phyloP scores from a whole-genome alignment of 1,140 invertebrate species.

The Vollenhovia emeryi region DNA sequence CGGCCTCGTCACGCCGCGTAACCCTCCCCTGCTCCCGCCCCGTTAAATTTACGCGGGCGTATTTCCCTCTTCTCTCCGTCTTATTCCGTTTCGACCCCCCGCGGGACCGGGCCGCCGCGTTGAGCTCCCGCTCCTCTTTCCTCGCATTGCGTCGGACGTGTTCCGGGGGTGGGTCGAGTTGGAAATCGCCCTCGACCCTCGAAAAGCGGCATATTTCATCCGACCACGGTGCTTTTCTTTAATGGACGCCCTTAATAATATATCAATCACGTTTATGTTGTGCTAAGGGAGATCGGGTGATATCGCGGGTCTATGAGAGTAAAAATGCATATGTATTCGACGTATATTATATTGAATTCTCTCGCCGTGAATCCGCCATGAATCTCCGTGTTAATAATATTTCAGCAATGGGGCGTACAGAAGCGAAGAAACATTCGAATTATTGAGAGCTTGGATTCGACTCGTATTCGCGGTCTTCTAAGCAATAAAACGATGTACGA shows the following conservation, averaged over 20 bases:
- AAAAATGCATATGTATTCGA: conserved; percentile 58
- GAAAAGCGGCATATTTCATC: conserved; percentile 78
- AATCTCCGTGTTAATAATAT: conserved; percentile 75
- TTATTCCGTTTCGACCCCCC: conserved; percentile 55
- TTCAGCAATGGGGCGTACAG: conserved; percentile 41
- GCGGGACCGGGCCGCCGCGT: conserved; percentile 17
- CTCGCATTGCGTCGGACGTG: conserved; percentile 61
- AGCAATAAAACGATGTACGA: not conserved
- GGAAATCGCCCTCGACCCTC: conserved; percentile 61
- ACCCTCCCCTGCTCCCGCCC: not conserved
- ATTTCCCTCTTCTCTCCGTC: conserved; percentile 68
- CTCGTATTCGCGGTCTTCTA: not conserved
- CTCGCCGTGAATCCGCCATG: conserved; percentile 40
- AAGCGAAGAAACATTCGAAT: not conserved
- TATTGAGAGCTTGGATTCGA: not conserved
- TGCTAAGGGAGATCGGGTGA: conserved; percentile 48
- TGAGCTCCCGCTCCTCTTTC: conserved; percentile 46
- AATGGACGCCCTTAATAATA: conserved; percentile 82
- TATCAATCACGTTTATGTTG: conserved; percentile 82
- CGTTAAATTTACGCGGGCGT: conserved; percentile 75
- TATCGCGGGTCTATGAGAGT: conserved; percentile 8
- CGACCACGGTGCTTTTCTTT: conserved; percentile 77
- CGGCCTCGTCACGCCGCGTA: conserved; percentile 60
- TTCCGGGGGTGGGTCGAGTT: conserved; percentile 40
- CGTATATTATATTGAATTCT: conserved; percentile 79